Evolutionary conservation across 2,888 invertebrate genomes (phyloP).

Genomic region (Noctuana brunneofusca): DNA sequence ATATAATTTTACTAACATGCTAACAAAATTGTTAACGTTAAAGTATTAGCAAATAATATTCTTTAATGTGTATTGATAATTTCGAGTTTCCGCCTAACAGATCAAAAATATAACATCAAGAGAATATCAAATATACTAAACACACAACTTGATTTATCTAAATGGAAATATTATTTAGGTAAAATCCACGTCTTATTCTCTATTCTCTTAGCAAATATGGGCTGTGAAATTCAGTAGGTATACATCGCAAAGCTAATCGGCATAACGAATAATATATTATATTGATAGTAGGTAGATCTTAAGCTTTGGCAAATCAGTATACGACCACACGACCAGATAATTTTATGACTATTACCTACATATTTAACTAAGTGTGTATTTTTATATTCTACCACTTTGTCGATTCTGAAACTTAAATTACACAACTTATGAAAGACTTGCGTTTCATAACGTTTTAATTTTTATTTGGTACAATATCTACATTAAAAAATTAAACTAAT

Average conservation of each 20-base stretch:
- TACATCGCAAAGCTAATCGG: conserved; percentile 14
- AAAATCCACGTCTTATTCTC: conserved; percentile 14
- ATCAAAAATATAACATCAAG: too few species aligned
- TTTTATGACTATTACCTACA: background rate
- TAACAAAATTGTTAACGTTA: too few species aligned
- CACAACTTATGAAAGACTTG: background rate
- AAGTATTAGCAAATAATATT: too few species aligned
- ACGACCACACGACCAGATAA: background rate
- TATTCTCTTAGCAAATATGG: conserved; percentile 28
- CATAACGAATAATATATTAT: conserved; percentile 19
- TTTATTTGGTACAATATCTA: too few species aligned
- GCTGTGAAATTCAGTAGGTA: conserved; percentile 19
- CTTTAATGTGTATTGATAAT: too few species aligned
- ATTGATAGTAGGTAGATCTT: background rate
- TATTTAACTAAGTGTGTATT: background rate
- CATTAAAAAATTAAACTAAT: too few species aligned
- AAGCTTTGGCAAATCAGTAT: background rate
- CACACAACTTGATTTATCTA: conserved; percentile 7
- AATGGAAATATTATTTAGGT: conserved; percentile 17
- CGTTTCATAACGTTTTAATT: too few species aligned
- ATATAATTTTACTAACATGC: too few species aligned
- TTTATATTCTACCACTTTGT: background rate
- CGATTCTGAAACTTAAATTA: background rate
- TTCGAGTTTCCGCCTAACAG: too few species aligned
- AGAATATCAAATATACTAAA: background rate